Percentiles rank a stretch among this genome's conserved stretches.
Conservation (phyloP, 2,797 vertebrate species). For the Onychomys torridus region DNA sequence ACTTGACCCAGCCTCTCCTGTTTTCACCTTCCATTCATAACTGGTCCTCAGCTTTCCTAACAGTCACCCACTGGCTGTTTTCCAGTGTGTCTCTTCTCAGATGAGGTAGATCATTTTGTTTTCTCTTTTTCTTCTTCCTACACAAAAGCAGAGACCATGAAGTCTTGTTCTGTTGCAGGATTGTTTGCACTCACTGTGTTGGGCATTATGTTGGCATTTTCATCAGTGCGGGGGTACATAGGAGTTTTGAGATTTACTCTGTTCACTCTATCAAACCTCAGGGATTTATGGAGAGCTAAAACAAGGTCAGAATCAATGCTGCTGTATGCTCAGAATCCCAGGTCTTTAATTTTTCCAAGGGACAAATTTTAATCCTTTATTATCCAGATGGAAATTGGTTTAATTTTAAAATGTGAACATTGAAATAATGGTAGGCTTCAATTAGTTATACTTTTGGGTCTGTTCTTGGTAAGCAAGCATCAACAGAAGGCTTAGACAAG, state of each 20-base stretch:
- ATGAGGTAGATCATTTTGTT: background rate
- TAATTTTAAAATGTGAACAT: background rate
- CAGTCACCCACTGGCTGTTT: background rate
- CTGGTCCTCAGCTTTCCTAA: background rate
- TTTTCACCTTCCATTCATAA: background rate
- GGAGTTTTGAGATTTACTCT: background rate
- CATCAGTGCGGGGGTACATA: background rate
- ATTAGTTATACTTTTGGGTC: background rate
- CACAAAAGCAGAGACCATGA: conserved; percentile 17
- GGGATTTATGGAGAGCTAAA: background rate
- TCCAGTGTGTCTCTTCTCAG: background rate
- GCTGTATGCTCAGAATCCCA: background rate
- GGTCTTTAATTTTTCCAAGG: background rate
- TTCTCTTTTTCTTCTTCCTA: background rate
- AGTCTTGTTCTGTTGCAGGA: background rate
- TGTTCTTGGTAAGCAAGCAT: conserved; percentile 21
- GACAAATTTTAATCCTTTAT: background rate
- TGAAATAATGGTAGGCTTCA: background rate
- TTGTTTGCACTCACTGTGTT: background rate
- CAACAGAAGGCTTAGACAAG: background rate
- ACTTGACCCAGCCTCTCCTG: background rate
- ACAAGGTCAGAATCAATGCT: background rate
- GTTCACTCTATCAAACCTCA: background rate
- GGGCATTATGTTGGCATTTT: background rate
- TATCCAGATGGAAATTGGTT: background rate